Evolutionary conservation across 2,113 vertebrate genomes (phyloP).

Genomic region (Salvelinus sp.): DNA sequence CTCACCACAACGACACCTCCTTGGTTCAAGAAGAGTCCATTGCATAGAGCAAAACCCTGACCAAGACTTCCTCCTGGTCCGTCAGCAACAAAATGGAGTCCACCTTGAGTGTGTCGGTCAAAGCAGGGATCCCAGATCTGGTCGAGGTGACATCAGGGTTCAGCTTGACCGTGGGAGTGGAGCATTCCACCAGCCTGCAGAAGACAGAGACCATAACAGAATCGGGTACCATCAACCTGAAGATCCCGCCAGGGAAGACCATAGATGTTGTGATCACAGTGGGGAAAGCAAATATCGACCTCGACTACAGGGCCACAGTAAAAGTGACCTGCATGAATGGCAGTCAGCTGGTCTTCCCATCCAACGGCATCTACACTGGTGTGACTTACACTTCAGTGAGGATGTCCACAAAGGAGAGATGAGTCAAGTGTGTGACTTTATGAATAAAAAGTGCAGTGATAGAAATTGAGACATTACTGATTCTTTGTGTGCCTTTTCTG

Average conservation of each 20-base stretch:
- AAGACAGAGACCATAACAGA: constrained; percentile 17
- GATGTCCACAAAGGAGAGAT: too few species aligned
- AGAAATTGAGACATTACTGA: too few species aligned
- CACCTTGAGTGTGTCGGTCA: constrained; percentile 18
- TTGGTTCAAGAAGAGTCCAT: constrained; percentile 17
- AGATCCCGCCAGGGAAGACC: constrained; percentile 28
- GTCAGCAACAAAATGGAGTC: neutral
- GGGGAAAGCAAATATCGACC: constrained; percentile 16
- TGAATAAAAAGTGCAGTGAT: too few species aligned
- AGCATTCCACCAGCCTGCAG: neutral
- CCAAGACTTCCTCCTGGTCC: constrained; percentile 35
- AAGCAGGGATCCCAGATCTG: constrained; percentile 27
- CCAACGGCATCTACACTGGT: constrained; percentile 28
- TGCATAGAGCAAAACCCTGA: constrained; percentile 24
- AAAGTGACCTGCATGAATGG: constrained; percentile 30
- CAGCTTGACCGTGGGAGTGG: neutral
- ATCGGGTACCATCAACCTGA: neutral
- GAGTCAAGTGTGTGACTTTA: too few species aligned
- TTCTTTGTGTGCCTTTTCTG: too few species aligned
- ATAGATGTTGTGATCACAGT: neutral
- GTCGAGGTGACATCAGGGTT: neutral
- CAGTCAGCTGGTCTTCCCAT: constrained; percentile 9
- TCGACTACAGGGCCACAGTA: constrained; percentile 43
- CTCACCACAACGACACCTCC: constrained; percentile 1
- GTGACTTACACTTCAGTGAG: too few species aligned